A percentile compares a stretch with the other conserved stretches of the same genome.
Conservation (phyloP, 1,140 invertebrate species). For the Orius insidiosus region DNA sequence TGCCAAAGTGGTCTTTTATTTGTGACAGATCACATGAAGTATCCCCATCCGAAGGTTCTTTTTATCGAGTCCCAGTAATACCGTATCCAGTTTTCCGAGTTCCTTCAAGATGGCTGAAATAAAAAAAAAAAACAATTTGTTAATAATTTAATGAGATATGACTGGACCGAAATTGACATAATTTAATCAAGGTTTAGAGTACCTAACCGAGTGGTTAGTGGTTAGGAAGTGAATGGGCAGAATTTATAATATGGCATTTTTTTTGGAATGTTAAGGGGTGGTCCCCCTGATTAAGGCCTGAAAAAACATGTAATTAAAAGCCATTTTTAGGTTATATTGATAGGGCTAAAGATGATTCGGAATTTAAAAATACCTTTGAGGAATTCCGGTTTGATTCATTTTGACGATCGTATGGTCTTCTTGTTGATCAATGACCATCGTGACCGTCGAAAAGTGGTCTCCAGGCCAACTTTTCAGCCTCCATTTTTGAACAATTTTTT, state of each 20-base stretch:
- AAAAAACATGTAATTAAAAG: no score
- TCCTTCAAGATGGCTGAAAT: conserved; percentile 50
- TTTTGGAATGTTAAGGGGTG: no score
- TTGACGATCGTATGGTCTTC: conserved; percentile 63
- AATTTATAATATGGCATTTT: no score
- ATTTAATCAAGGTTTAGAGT: no score
- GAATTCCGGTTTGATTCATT: conserved; percentile 65
- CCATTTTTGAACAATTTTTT: conserved; percentile 85
- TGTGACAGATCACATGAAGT: conserved; percentile 26
- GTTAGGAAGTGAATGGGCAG: no score
- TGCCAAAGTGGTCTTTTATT: no score
- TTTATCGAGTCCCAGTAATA: conserved; percentile 91
- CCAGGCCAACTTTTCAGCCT: conserved; percentile 85
- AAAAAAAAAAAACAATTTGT: conserved; percentile 7
- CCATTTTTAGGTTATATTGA: no score
- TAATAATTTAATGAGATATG: conserved; percentile 9
- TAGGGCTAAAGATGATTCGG: no score
- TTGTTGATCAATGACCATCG: conserved; percentile 66
- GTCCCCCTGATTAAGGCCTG: no score
- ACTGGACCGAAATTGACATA: no score
- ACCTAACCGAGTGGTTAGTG: no score
- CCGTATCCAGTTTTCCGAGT: conserved; percentile 77
- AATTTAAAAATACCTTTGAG: conserved; percentile 34
- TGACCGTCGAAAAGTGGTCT: conserved; percentile 80
- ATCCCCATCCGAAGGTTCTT: conserved; percentile 76